phyloP scores from a whole-genome alignment of 2,888 invertebrate species.

The Protonemura montana region DNA sequence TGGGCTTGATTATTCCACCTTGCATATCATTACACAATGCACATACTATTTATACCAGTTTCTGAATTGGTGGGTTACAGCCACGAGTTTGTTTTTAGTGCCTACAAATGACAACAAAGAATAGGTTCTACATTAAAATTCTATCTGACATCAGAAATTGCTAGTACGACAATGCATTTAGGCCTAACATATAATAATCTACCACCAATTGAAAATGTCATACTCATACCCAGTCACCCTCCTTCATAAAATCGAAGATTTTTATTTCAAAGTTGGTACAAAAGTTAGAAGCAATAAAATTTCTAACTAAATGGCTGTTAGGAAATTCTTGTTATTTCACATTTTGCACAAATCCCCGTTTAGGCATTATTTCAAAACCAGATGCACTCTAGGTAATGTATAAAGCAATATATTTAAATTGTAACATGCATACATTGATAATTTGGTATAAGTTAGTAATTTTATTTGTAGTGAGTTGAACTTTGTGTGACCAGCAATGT shows the following conservation, averaged over 20 bases:
- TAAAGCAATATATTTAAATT: neutral
- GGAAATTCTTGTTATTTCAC: neutral
- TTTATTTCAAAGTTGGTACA: neutral
- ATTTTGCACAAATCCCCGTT: neutral
- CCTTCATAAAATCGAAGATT: neutral
- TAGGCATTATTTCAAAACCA: neutral
- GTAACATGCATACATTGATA: neutral
- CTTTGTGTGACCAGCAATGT: neutral
- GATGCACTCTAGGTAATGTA: neutral
- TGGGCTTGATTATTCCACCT: neutral
- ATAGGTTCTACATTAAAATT: neutral
- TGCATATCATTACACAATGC: neutral
- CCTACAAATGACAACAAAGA: neutral
- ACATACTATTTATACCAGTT: neutral
- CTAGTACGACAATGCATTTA: neutral
- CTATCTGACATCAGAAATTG: neutral
- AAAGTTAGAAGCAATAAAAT: neutral
- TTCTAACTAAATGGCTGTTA: neutral
- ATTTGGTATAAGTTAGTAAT: neutral
- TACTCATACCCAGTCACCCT: neutral
- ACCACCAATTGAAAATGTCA: neutral
- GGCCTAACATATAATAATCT: neutral
- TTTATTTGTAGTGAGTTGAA: neutral
- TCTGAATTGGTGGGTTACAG: neutral
- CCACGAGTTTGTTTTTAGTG: neutral